phyloP scores from a whole-genome alignment of 92 coral and sea anemone species.

The Micromussa lordhowensis region DNA sequence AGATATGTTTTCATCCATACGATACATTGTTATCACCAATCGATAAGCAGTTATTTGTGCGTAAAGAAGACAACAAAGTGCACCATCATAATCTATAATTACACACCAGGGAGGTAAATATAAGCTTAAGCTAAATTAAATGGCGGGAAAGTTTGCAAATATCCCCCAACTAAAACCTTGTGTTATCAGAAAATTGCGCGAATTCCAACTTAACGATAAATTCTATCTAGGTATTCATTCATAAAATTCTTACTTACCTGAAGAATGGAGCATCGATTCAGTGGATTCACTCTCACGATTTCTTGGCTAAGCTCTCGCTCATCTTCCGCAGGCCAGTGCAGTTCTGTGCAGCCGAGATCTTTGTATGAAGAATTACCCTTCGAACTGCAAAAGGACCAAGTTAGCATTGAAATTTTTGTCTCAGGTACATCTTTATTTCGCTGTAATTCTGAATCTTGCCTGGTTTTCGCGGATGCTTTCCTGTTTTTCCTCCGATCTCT shows the following conservation, averaged over 20 bases:
- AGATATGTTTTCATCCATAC: background rate
- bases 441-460: background rate
- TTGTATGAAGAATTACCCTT: slow-evolving; percentile 6
- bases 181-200: background rate
- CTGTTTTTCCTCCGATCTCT: slow-evolving; percentile 25
- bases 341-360: slow-evolving; percentile 80
- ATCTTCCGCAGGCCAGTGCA: slow-evolving; percentile 89
- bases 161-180: background rate
- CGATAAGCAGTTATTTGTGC: background rate
- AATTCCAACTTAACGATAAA: background rate
- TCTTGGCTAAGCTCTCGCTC: slow-evolving; percentile 88
- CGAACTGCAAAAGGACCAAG: background rate
- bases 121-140: too few relatives aligned
- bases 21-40: background rate
- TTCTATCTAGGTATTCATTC: slow-evolving; percentile 8
- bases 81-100: background rate
- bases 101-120: background rate
- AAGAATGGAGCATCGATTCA: slow-evolving; percentile 38
- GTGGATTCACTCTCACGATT: slow-evolving; percentile 36
- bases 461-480: slow-evolving; percentile 14
- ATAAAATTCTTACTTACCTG: slow-evolving; percentile 44
- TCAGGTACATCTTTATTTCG: background rate
- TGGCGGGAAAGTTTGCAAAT: slow-evolving; percentile 22
- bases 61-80: background rate
- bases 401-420: background rate